These are phyloP conservation scores for Cryptosula pallasiana DNA, from an alignment of 2,888 invertebrate genomes.

Conservation along the genomic window DNA sequence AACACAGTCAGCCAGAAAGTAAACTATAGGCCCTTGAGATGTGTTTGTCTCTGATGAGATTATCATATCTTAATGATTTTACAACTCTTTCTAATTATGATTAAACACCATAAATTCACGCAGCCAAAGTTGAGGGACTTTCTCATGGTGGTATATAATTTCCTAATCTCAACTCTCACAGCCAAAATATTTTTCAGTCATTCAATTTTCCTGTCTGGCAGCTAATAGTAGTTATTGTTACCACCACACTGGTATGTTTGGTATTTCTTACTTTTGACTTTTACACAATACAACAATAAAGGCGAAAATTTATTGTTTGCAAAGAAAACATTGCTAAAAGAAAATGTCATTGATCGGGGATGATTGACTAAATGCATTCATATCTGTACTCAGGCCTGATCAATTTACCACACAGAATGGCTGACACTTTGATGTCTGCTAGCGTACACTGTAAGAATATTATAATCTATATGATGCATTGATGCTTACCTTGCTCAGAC, in stretches of 20 bases:
- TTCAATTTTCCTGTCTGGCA: not conserved
- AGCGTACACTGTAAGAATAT: not conserved
- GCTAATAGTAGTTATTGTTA: not conserved
- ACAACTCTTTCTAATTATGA: not conserved
- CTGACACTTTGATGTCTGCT: not conserved
- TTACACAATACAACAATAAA: conserved; percentile 2
- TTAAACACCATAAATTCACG: conserved; percentile 13
- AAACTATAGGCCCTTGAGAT: not conserved
- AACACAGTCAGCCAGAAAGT: not conserved
- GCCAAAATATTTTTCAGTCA: not conserved
- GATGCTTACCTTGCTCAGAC: not conserved
- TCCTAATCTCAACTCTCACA: not conserved
- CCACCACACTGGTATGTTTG: not conserved
- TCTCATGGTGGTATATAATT: not conserved
- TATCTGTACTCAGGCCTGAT: conserved; percentile 5
- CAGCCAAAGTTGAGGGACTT: not conserved
- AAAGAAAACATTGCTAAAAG: not conserved
- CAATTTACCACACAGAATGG: not conserved
- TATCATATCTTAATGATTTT: not conserved
- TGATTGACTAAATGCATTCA: conserved; percentile 23
- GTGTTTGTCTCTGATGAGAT: not conserved
- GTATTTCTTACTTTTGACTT: not conserved
- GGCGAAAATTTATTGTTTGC: not conserved
- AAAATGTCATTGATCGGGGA: not conserved
- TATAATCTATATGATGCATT: not conserved